Conservation (phyloP, 2,797 vertebrate species). For the Staurois parvus region DNA sequence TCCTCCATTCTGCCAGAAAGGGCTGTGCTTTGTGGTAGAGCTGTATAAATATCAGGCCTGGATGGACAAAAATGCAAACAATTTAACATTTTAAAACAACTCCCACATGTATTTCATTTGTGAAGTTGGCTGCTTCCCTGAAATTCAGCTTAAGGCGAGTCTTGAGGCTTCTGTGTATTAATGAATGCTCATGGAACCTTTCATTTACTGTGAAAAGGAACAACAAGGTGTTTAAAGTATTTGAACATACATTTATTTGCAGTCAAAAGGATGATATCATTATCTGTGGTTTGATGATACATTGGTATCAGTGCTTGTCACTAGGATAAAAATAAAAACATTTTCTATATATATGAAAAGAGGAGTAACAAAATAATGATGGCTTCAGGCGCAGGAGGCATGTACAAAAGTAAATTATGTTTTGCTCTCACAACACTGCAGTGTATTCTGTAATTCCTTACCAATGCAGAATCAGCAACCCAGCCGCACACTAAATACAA, state of each 20-base stretch:
- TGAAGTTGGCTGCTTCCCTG: too few species aligned
- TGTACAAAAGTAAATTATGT: neutral
- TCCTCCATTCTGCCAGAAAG: too few species aligned
- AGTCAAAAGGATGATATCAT: neutral
- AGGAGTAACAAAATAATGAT: neutral
- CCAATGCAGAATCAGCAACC: neutral
- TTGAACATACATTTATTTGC: too few species aligned
- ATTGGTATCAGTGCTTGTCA: too few species aligned
- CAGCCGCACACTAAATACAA: neutral
- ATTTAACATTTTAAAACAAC: too few species aligned
- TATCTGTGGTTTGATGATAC: too few species aligned
- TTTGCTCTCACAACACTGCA: constrained; percentile 10
- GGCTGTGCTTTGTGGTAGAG: too few species aligned
- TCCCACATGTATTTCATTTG: too few species aligned
- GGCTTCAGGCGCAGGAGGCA: neutral
- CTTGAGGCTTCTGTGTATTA: neutral
- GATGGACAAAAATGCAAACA: too few species aligned
- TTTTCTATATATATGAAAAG: neutral
- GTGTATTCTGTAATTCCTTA: neutral
- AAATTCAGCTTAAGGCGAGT: neutral
- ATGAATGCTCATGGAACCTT: neutral
- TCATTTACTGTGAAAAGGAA: neutral
- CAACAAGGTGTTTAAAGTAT: neutral
- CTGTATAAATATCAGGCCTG: too few species aligned
- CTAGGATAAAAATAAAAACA: too few species aligned